Base-by-base conservation (phyloP, 2,797 vertebrate species). In the Miichthys miiuy region DNA sequence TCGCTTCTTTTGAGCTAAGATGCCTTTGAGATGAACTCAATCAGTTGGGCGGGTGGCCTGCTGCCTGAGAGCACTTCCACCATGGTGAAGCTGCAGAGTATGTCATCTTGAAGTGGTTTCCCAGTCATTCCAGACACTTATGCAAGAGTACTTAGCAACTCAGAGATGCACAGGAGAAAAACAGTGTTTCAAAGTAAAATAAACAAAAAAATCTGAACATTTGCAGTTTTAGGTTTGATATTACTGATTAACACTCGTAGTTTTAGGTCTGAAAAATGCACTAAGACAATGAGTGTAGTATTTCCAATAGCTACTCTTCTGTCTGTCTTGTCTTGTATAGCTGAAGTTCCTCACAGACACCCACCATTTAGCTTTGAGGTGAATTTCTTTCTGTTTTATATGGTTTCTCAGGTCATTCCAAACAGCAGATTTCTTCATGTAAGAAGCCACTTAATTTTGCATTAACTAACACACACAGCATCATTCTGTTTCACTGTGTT, bases 21-120 rank as follows among this genome's bases (percentile, higher is more conserved):
- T 88, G 86, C 84, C 83, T 92, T 86, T 86, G 76, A 89, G 87
- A 89, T 92, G 88, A 94, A 85, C 87, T 93, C 86, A 90, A 89
- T 90, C 88, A 88, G 87, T 78, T 75, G 75, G 88, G 86, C 55
- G 85, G 76, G 77, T 74, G 90, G 81, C 81, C 63, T 74, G 68
- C 77, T 75, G 88, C 83, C 83, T 84, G 70, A 89, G 87, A 84
- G 87, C 79, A 89, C 87, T 91, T 89, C 87, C 81, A 81, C 79
- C 75, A 67, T 61, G 82, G 88, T 72, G 61, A 92, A 87, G 73
- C 80, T 74, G 77, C 72, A 77, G 54, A 65, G 68, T 77, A 66
- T 82, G 79, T 90, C 87, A 89, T 86, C 84, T 83, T 87, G 75
- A 90, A 92, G 83, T 61, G 80, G 72, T 89, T 89, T 91, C 81